Evolutionary conservation across 1,140 invertebrate species (phyloP).

Genomic region (Cydia pomonella): DNA sequence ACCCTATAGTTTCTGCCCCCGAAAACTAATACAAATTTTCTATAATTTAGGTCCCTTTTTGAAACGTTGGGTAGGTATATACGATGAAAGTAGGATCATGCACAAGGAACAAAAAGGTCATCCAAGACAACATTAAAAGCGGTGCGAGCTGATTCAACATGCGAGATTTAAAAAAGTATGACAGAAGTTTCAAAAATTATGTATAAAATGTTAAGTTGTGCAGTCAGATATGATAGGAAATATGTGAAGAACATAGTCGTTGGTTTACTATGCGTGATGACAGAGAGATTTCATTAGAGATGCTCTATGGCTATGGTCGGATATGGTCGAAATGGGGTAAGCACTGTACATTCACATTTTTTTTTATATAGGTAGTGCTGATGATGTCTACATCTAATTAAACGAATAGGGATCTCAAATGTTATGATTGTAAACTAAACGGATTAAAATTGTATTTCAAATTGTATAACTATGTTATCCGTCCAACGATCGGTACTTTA

Average conservation of each 20-base stretch:
- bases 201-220: not conserved
- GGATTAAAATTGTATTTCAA: not conserved
- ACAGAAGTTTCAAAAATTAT: conserved; percentile 27
- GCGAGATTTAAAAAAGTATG: conserved; percentile 39
- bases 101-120: conserved; percentile 46
- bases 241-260: not conserved
- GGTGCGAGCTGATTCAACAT: conserved; percentile 53
- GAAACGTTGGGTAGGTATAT: not conserved
- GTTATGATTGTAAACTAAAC: not conserved
- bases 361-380: not conserved
- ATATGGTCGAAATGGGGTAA: not conserved
- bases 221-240: not conserved
- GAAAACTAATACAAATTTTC: conserved; percentile 1
- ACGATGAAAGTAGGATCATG: conserved; percentile 49
- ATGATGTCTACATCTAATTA: not conserved
- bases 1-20: conserved; percentile 13
- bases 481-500: not conserved
- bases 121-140: conserved; percentile 61
- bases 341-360: not conserved
- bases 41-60: not conserved
- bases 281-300: too few species aligned
- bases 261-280: too few species aligned
- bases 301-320: not conserved
- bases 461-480: not conserved
- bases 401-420: not conserved